Evolutionary conservation across 2,888 invertebrate genomes (phyloP), one percentile per base, ranked within the genome.

Genomic region (Tortrix viridana): DNA sequence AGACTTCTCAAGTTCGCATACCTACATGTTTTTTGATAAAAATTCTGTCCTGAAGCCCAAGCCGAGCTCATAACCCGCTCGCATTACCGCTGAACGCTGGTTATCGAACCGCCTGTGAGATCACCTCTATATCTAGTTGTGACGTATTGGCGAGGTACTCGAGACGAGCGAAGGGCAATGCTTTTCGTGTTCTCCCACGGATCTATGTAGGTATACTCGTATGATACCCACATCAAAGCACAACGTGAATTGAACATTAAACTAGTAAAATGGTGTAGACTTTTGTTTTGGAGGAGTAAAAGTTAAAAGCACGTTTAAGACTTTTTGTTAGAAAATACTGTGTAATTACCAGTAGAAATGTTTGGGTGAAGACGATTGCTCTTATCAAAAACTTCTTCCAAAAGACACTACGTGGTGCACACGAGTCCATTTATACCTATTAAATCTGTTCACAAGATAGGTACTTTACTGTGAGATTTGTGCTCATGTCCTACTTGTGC

Each of bases 41-140:
- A 7, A 19, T 53, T 53, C 16, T 16, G 53, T 32, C 32, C 41
- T 47, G 20, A 49, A 50, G 37, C 44, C 47, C 41, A n/a, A n/a
- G n/a, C n/a, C 38, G 20, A 32, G 20, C 44, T 32, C 59, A 52
- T 56, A 52, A 62, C 22, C 37, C 72, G 71, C 72, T 69, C 73
- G 12, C 53, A 53, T 53, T 53, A 53, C 38, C 38, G 71, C 67
- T 73, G 71, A 67, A 74, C 65, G 61, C 65, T 65, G 68, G 71
- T 79, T 82, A 81, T 82, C 84, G 76, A 70, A 69, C 74, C 76
- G 79, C 79, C 70, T 74, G 80, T 91, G 90, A 91, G 86, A 88
- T 91, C 91, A 91, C 80, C 88, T 78, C 86, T 91, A 89, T 88
- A 88, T 81, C 81, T 82, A 86, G 82, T 80, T 77, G 81, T 90